Conservation (phyloP, 92 coral and sea anemone species). For the Porites lobata region DNA sequence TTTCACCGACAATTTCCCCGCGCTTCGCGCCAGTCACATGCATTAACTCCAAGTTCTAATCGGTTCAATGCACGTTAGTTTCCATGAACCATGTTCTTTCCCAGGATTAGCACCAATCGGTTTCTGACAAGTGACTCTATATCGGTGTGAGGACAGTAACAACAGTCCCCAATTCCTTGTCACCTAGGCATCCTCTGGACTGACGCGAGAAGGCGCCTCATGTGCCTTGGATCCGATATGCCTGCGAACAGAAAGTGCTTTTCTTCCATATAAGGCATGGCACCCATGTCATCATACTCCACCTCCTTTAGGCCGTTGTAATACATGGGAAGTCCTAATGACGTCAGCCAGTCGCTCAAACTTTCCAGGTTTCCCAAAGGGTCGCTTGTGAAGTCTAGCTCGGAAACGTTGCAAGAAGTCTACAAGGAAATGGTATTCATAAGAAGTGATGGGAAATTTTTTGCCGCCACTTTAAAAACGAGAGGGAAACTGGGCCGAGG, state of each 20-base stretch:
- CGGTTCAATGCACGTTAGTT: not conserved
- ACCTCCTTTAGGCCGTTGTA: conserved; percentile 83
- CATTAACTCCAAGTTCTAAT: not conserved
- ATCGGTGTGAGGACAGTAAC: not conserved
- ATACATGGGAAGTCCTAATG: conserved; percentile 96
- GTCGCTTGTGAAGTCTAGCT: conserved; percentile 71
- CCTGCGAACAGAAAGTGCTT: conserved; percentile 92
- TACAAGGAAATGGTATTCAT: not conserved
- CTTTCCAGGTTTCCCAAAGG: conserved; percentile 73
- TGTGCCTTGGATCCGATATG: conserved; percentile 87
- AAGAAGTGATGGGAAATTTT: not conserved
- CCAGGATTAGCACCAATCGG: not conserved
- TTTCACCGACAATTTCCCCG: not conserved
- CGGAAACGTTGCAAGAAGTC: conserved; percentile 84
- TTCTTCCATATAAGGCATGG: conserved; percentile 85
- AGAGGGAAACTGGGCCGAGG: no score
- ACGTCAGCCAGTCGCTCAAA: conserved; percentile 87
- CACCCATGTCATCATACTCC: conserved; percentile 87
- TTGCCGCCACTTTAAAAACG: no score
- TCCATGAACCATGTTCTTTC: not conserved
- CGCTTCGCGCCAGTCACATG: not conserved
- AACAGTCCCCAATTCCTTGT: conserved; percentile 22
- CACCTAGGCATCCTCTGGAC: conserved; percentile 78
- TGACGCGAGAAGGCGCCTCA: conserved; percentile 86
- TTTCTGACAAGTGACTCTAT: not conserved